Percentiles rank a stretch among this genome's conserved stretches.
phyloP scores from a whole-genome alignment of 2,797 vertebrate genomes.

The Hippoglossus hippoglossus region DNA sequence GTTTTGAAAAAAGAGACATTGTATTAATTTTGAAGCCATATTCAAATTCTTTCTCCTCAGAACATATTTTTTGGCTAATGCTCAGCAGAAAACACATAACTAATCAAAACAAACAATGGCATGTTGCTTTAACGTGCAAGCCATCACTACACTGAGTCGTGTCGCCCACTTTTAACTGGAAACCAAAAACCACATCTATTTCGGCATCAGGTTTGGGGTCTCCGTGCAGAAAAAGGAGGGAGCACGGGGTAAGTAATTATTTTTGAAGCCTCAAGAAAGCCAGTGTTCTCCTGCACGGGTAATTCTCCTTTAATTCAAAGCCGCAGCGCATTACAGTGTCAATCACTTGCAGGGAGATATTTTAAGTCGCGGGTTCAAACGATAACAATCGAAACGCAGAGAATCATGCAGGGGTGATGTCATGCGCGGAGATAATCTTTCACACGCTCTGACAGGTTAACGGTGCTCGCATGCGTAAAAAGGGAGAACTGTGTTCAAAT shows the following conservation, averaged over 20 bases:
- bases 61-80: constrained; percentile 41
- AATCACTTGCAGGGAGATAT: constrained; percentile 48
- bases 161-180: constrained; percentile 75
- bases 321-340: constrained; percentile 52
- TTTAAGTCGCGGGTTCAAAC: constrained; percentile 47
- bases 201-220: constrained; percentile 82
- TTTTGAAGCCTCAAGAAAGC: constrained; percentile 66
- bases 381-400: constrained; percentile 37
- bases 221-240: constrained; percentile 68
- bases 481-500: constrained; percentile 9
- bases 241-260: constrained; percentile 70
- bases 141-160: constrained; percentile 78
- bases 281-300: constrained; percentile 51
- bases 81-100: constrained; percentile 62
- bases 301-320: constrained; percentile 58
- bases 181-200: constrained; percentile 84
- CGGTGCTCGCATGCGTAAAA: constrained; percentile 47
- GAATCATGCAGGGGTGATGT: constrained; percentile 53
- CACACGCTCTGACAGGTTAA: constrained; percentile 65
- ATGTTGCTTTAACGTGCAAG: constrained; percentile 72
- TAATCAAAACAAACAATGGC: constrained; percentile 80
- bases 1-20: constrained; percentile 9
- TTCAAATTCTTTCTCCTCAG: constrained; percentile 26
- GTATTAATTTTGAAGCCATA: constrained; percentile 35
- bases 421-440: constrained; percentile 42